These are phyloP conservation scores for Mellilla xanthometata DNA, from an alignment of 2,888 invertebrate genomes.

Conservation along the genomic window DNA sequence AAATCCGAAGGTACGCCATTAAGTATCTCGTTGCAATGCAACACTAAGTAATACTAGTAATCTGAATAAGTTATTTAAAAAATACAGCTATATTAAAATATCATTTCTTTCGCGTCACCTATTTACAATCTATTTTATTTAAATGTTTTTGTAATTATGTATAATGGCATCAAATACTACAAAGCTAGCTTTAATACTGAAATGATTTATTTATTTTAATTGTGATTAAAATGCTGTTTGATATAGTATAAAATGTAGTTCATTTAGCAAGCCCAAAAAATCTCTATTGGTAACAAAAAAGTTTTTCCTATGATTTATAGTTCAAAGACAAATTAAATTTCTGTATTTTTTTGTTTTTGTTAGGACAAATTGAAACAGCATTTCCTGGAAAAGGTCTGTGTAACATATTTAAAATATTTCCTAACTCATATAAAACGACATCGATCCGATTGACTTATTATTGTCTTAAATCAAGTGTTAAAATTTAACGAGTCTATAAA, in stretches of 20 bases:
- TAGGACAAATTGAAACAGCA: too few relatives aligned
- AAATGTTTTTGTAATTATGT: slow-evolving; percentile 38
- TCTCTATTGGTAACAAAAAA: too few relatives aligned
- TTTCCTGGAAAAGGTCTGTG: slow-evolving; percentile 3
- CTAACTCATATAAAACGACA: slow-evolving; percentile 62
- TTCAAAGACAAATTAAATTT: too few relatives aligned
- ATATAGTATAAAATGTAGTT: not conserved
- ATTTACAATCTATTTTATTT: slow-evolving; percentile 36
- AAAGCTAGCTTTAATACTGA: slow-evolving; percentile 48
- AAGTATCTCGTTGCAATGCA: slow-evolving; percentile 10
- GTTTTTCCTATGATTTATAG: too few relatives aligned
- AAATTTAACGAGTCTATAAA: not conserved
- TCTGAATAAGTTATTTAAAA: slow-evolving; percentile 39
- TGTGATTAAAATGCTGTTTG: slow-evolving; percentile 20
- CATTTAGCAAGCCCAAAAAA: too few relatives aligned
- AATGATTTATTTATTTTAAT: slow-evolving; percentile 26
- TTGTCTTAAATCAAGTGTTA: slow-evolving; percentile 49
- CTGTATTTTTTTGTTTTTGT: too few relatives aligned
- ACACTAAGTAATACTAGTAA: slow-evolving; percentile 37
- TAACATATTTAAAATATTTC: not conserved
- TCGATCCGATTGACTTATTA: slow-evolving; percentile 61
- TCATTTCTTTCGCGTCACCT: slow-evolving; percentile 31
- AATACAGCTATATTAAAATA: slow-evolving; percentile 44
- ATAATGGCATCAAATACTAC: slow-evolving; percentile 72
- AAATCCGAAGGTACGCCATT: not conserved